Percentiles rank a stretch among this genome's conserved stretches.
These are phyloP conservation scores for Abramis brama DNA, from an alignment of 2,113 vertebrate genomes.

Conservation along the genomic window DNA sequence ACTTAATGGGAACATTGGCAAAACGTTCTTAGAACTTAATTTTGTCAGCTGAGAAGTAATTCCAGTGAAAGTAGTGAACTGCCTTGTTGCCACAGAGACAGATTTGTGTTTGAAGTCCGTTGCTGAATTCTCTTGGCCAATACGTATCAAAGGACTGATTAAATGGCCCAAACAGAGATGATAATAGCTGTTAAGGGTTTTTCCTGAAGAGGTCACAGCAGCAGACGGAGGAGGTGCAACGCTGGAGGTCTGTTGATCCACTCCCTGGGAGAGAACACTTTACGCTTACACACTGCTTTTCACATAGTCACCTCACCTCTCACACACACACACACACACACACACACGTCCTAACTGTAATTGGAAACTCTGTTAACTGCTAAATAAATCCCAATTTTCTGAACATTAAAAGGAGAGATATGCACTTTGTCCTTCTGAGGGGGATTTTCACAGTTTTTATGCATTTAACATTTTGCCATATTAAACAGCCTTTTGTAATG, in stretches of 20 bases:
- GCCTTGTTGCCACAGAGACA: too few species aligned
- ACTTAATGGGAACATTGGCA: too few species aligned
- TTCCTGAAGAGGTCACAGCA: slow-evolving; percentile 34
- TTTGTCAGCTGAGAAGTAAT: too few species aligned
- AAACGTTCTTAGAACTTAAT: too few species aligned
- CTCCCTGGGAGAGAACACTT: slow-evolving; percentile 33
- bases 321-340: background rate
- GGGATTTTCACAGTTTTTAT: background rate
- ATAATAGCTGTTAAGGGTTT: slow-evolving; percentile 6
- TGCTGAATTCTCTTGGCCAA: background rate
- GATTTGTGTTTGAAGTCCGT: background rate
- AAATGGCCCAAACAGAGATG: slow-evolving; percentile 33
- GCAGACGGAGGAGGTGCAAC: slow-evolving; percentile 19
- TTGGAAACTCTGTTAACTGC: background rate
- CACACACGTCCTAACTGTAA: too few species aligned
- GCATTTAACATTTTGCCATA: background rate
- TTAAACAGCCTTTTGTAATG: background rate
- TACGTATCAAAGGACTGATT: slow-evolving; percentile 11
- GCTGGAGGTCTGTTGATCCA: slow-evolving; percentile 32
- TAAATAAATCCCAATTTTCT: background rate
- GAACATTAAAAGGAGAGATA: background rate
- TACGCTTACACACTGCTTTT: slow-evolving; percentile 49
- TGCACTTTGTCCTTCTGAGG: background rate
- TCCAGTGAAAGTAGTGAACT: background rate
- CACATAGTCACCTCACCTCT: slow-evolving; percentile 37